Evolutionary conservation across 2,797 vertebrate species (phyloP).

Genomic region (Pterois miles): DNA sequence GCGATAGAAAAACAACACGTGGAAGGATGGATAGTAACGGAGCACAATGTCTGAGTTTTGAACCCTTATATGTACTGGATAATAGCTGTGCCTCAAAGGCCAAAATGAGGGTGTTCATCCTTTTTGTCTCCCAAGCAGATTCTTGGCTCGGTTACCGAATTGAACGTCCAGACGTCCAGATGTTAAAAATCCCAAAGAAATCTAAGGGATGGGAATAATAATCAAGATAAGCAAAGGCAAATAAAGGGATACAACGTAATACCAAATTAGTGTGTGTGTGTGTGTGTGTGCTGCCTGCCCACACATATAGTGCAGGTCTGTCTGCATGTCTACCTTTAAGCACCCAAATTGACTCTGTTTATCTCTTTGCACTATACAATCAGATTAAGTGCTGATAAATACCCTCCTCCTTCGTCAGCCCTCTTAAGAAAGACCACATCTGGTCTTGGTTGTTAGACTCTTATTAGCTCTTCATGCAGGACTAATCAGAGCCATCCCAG

Average conservation of each 20-base stretch:
- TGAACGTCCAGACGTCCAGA: slow-evolving; percentile 51
- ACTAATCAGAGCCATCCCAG: slow-evolving; percentile 68
- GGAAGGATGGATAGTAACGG: slow-evolving; percentile 33
- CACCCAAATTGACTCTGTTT: slow-evolving; percentile 28
- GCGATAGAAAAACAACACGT: slow-evolving; percentile 46
- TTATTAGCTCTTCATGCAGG: slow-evolving; percentile 68
- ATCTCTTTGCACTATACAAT: slow-evolving; percentile 49
- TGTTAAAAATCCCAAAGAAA: slow-evolving; percentile 49
- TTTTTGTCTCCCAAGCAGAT: slow-evolving; percentile 54
- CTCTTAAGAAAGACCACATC: slow-evolving; percentile 68
- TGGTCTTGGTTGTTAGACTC: slow-evolving; percentile 71
- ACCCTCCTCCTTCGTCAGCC: slow-evolving; percentile 15
- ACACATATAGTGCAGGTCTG: background rate
- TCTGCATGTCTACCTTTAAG: slow-evolving; percentile 38
- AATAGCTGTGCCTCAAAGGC: slow-evolving; percentile 30
- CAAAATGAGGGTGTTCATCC: slow-evolving; percentile 47
- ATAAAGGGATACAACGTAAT: slow-evolving; percentile 19
- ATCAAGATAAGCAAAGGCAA: slow-evolving; percentile 45
- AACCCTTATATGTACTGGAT: slow-evolving; percentile 57
- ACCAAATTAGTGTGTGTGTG: slow-evolving; percentile 14
- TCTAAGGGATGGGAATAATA: slow-evolving; percentile 32
- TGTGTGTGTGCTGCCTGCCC: background rate
- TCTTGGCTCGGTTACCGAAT: slow-evolving; percentile 46
- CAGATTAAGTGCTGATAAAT: slow-evolving; percentile 62
- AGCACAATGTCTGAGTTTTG: slow-evolving; percentile 23